phyloP scores from a whole-genome alignment of 92 coral and sea anemone genomes.

The Montipora capitata region DNA sequence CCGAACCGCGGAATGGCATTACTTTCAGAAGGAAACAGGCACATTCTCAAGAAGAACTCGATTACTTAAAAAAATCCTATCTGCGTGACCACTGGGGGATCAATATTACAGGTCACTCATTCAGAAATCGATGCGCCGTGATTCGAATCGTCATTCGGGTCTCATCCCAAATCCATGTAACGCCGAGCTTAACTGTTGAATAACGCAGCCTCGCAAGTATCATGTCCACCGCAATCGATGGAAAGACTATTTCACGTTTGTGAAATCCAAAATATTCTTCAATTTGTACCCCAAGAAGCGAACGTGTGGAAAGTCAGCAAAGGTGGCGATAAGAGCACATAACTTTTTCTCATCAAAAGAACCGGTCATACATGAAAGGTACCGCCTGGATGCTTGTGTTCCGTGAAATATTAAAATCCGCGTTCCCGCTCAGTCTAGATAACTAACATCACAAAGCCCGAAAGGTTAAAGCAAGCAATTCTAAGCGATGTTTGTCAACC shows the following conservation, averaged over 20 bases:
- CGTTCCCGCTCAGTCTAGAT: constrained; percentile 73
- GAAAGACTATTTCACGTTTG: background rate
- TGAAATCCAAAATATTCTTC: background rate
- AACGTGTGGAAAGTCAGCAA: constrained; percentile 29
- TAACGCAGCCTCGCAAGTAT: constrained; percentile 10
- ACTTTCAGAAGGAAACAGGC: constrained; percentile 10
- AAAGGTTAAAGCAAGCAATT: constrained; percentile 60
- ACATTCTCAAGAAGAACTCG: background rate
- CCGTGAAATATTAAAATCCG: constrained; percentile 79
- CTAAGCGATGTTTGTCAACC: constrained; percentile 62
- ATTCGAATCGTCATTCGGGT: constrained; percentile 21
- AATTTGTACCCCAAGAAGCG: background rate
- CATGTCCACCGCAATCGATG: background rate
- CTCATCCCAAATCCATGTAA: no score
- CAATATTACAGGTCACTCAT: constrained; percentile 43
- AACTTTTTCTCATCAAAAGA: constrained; percentile 92
- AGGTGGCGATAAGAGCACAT: constrained; percentile 62
- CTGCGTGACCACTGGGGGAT: constrained; percentile 36
- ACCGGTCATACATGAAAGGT: constrained; percentile 85
- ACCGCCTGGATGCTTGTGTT: constrained; percentile 78
- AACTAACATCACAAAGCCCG: constrained; percentile 66
- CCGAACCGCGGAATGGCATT: constrained; percentile 20
- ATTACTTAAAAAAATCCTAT: background rate
- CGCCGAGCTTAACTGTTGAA: background rate
- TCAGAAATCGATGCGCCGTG: constrained; percentile 49